Percentiles rank a stretch among this genome's conserved stretches.
Evolutionary conservation across 2,797 vertebrate genomes (phyloP).

Genomic region (Meda fulgida): DNA sequence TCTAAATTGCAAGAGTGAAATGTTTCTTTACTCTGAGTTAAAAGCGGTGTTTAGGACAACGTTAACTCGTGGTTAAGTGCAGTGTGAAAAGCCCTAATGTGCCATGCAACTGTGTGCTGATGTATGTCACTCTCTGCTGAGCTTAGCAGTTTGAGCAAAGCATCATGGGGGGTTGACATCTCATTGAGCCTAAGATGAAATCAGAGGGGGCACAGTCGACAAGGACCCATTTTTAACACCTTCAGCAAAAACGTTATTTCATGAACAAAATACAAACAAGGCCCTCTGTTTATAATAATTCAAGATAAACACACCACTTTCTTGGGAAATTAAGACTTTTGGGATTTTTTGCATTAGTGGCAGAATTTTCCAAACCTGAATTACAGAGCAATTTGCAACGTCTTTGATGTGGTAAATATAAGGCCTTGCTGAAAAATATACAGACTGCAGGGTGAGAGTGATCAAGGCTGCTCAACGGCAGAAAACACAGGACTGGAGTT

Average conservation of each 20-base stretch:
- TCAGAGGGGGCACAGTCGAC: constrained; percentile 70
- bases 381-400: constrained; percentile 81
- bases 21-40: neutral
- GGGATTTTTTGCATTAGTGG: constrained; percentile 77
- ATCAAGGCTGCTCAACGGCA: constrained; percentile 62
- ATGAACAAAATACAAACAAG: constrained; percentile 70
- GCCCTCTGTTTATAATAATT: constrained; percentile 74
- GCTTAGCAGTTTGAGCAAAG: constrained; percentile 79
- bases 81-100: neutral
- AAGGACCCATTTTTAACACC: constrained; percentile 66
- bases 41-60: neutral
- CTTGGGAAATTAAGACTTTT: constrained; percentile 75
- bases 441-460: constrained; percentile 69
- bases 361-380: constrained; percentile 79
- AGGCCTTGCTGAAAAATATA: constrained; percentile 71
- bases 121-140: constrained; percentile 73
- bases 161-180: constrained; percentile 76
- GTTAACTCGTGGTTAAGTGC: neutral
- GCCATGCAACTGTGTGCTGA: neutral
- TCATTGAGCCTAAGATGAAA: constrained; percentile 57
- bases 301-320: constrained; percentile 77
- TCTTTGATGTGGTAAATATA: constrained; percentile 81
- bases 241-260: constrained; percentile 82
- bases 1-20: neutral
- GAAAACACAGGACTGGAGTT: constrained; percentile 67